Evolutionary conservation across 2,113 vertebrate genomes (phyloP), one percentile per base, ranked within the genome.

Genomic region (Clinocottus analis): DNA sequence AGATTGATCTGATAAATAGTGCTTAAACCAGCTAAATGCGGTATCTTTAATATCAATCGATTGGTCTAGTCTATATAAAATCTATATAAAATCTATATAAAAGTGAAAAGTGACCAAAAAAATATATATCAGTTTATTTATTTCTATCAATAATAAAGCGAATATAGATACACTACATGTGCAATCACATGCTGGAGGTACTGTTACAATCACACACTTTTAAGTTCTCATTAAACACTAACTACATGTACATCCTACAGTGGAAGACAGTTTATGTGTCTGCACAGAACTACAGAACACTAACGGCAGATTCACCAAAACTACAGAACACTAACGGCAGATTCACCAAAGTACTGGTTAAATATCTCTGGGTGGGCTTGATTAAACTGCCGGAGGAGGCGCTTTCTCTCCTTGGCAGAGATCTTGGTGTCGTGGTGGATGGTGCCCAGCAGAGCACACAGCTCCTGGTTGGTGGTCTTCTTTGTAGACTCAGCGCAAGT

Each of bases 321-420:
- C 78, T 89, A 92, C n/a, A 91, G 70, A 63, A 87, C 37, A 14
- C 53, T 33, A 10, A 80, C 27, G 16, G 85, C 86, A 75, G 89
- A 83, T 62, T 92, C 88, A 16, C 96, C 96, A 94, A 98, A 99
- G 94, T 97, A 99, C 75, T 98, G 95, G 86, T 93, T 93, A 88
- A 98, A 99, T 85, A 98, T 94, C 13, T 95, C 91, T 4, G 97
- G 97, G 76, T 99, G 97, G 79, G 95, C 96, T 79, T 94, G 96
- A 47, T 95, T 94, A 86, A 99, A 99, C 58, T 96, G 96, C 66
- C 91, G 86, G 37, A 99, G 91, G 25, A 96, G 86, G 7, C 94
- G 96, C 70, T 95, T 97, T 80, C 93, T 97, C 77, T 98, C 95
- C 91, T 97, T 99, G 76, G 93, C 76, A 31, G 97, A 95, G n/a